phyloP scores from a whole-genome alignment of 2,113 vertebrate species.

The Tetraodon nigroviridis region DNA sequence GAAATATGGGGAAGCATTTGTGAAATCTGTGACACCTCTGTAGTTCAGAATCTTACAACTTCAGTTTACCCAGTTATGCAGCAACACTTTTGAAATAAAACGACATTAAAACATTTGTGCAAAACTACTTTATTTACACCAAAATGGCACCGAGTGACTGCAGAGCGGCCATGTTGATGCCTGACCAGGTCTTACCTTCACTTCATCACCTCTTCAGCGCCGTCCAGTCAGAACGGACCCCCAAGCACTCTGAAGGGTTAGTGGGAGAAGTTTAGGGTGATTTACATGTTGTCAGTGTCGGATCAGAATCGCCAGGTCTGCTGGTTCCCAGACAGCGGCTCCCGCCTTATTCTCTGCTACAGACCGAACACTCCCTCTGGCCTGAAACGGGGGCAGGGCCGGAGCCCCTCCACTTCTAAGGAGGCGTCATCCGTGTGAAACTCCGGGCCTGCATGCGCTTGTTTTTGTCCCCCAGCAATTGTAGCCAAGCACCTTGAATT shows the following conservation, averaged over 20 bases:
- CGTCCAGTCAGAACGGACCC: slow-evolving; percentile 30
- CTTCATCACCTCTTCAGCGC: slow-evolving; percentile 58
- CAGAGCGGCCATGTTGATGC: slow-evolving; percentile 85
- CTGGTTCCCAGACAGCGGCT: slow-evolving; percentile 31
- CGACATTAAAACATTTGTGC: slow-evolving; percentile 79
- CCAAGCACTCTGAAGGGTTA: not conserved
- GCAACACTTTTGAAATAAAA: too few species aligned
- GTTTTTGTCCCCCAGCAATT: too few species aligned
- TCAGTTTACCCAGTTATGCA: too few species aligned
- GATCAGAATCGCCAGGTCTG: slow-evolving; percentile 14
- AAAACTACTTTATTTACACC: slow-evolving; percentile 99
- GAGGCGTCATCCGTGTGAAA: slow-evolving; percentile 1
- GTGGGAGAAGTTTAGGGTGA: slow-evolving; percentile 9
- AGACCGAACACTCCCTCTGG: slow-evolving; percentile 11
- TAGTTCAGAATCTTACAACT: too few species aligned
- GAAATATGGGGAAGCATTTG: too few species aligned
- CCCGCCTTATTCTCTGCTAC: slow-evolving; percentile 7
- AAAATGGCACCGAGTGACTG: slow-evolving; percentile 96
- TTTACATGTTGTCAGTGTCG: slow-evolving; percentile 9
- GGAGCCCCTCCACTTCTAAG: not conserved
- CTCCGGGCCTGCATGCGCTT: not conserved
- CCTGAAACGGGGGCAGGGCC: not conserved
- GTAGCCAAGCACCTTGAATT: slow-evolving; percentile 33
- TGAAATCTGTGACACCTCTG: too few species aligned
- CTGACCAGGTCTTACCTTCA: slow-evolving; percentile 38